Evolutionary conservation across 2,797 vertebrate genomes (phyloP).

Genomic region (Tragopan temminckii): DNA sequence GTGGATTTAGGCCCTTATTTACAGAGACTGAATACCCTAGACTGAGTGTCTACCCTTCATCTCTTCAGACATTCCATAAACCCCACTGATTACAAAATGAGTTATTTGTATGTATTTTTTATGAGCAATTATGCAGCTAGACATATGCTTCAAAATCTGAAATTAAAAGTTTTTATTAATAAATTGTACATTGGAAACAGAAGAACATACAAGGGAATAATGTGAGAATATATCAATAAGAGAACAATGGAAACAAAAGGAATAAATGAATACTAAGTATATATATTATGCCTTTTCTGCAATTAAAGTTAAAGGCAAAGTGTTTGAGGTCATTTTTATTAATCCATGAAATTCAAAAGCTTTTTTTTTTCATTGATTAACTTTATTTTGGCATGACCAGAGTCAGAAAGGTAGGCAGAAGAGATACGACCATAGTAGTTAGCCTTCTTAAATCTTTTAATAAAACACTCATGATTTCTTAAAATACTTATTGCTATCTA

Average conservation of each 20-base stretch:
- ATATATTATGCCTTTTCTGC: neutral
- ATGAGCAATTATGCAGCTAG: neutral
- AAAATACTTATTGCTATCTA: neutral
- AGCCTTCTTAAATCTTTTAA: constrained; percentile 11
- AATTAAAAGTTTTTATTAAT: neutral
- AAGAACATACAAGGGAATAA: neutral
- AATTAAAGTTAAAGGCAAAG: neutral
- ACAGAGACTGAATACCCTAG: neutral
- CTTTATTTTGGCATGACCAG: neutral
- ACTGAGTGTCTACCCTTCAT: neutral
- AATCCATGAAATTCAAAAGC: neutral
- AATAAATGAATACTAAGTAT: neutral
- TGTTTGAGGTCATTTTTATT: neutral
- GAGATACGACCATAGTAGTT: neutral
- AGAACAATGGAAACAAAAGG: neutral
- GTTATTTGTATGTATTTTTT: neutral
- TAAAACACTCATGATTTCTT: neutral
- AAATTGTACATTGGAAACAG: neutral
- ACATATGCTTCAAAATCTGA: neutral
- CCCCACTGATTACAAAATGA: neutral
- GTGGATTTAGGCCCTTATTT: neutral
- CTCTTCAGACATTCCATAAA: neutral
- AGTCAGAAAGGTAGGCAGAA: neutral
- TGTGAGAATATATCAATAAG: neutral
- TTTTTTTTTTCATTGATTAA: neutral